Conservation (phyloP, 2,797 vertebrate species). For the Denticeps clupeoides region DNA sequence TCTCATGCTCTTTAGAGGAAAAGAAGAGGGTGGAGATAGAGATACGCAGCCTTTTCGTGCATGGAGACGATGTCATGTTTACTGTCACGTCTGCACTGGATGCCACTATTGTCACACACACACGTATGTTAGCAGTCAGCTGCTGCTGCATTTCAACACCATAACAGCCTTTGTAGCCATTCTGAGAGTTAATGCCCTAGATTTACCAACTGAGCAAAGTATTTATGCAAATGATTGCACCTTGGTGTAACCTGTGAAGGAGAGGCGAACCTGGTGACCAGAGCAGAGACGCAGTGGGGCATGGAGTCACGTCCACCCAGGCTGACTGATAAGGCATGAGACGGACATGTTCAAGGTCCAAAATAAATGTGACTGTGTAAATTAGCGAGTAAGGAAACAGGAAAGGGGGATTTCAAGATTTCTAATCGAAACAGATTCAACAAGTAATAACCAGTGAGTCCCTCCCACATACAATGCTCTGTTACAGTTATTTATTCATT, state of each 20-base stretch:
- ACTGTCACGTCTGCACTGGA: conserved; percentile 32
- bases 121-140: no score
- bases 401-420: no score
- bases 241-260: no score
- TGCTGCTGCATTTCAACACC: no score
- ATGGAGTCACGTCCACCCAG: conserved; percentile 24
- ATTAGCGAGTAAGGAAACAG: background rate
- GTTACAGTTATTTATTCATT: no score
- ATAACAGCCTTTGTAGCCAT: no score
- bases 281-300: background rate
- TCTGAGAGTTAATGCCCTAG: no score
- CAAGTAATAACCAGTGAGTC: no score
- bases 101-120: conserved; percentile 1
- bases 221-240: no score
- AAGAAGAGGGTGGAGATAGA: background rate
- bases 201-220: no score
- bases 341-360: background rate
- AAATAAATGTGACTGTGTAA: background rate
- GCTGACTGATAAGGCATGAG: conserved; percentile 16
- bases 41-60: background rate
- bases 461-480: no score
- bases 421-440: no score
- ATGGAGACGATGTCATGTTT: conserved; percentile 16
- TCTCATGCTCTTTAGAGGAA: background rate
- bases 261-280: background rate